A percentile compares a stretch with the other conserved stretches of the same genome.
These are phyloP conservation scores for Oxycera nigricornis DNA, from an alignment of 2,888 invertebrate genomes.

Conservation along the genomic window DNA sequence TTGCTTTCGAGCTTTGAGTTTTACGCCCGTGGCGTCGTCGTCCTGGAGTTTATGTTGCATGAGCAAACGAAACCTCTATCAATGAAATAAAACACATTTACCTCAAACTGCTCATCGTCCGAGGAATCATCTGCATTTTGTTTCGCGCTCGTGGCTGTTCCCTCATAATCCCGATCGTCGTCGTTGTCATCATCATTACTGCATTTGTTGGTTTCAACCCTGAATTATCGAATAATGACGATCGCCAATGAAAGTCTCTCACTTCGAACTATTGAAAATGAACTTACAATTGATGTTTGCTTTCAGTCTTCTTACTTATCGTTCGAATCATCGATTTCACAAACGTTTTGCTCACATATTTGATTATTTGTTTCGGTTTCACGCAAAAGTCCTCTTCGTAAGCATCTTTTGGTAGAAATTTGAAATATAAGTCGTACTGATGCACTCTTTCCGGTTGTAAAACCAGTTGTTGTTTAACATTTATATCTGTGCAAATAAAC, in stretches of 20 bases:
- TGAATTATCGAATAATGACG: slow-evolving; percentile 62
- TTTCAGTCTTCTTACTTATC: slow-evolving; percentile 68
- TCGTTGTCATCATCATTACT: slow-evolving; percentile 61
- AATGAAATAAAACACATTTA: not conserved
- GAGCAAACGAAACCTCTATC: too few species aligned
- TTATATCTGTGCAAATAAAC: slow-evolving; percentile 53
- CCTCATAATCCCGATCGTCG: not conserved
- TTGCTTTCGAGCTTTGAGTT: slow-evolving; percentile 65
- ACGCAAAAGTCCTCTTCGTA: slow-evolving; percentile 78
- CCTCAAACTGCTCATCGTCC: slow-evolving; percentile 54
- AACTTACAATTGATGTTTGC: slow-evolving; percentile 59
- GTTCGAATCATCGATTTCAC: slow-evolving; percentile 71
- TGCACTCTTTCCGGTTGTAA: slow-evolving; percentile 66
- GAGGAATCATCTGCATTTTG: slow-evolving; percentile 58
- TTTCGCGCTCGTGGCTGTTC: slow-evolving; percentile 60
- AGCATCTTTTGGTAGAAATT: slow-evolving; percentile 75
- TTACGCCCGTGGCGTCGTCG: slow-evolving; percentile 62
- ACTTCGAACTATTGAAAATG: not conserved
- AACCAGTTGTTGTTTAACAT: slow-evolving; percentile 62
- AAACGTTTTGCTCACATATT: slow-evolving; percentile 76
- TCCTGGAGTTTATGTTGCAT: slow-evolving; percentile 49
- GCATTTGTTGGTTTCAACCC: slow-evolving; percentile 53
- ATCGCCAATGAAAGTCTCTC: too few species aligned
- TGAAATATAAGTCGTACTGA: slow-evolving; percentile 72
- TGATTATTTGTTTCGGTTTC: slow-evolving; percentile 73